phyloP scores from a whole-genome alignment of 2,888 invertebrate genomes.

The Trimorus sp. region DNA sequence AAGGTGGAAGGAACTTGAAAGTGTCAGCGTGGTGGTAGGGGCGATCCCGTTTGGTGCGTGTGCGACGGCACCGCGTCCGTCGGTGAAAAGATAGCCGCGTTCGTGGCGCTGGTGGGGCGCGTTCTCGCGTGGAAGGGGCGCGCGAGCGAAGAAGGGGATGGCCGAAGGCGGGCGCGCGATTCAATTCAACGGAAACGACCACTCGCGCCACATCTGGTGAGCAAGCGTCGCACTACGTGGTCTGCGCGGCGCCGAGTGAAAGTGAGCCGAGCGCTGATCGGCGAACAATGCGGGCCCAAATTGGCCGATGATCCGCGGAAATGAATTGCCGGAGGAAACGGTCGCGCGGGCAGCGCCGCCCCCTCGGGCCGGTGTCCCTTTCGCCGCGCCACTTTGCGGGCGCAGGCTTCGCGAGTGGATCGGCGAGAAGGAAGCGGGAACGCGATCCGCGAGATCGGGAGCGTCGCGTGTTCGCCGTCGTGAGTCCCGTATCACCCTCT shows the following conservation, averaged over 20 bases:
- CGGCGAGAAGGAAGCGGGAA: constrained; percentile 64
- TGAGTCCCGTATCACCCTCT: constrained; percentile 71
- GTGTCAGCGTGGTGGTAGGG: constrained; percentile 69
- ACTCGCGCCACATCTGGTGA: constrained; percentile 79
- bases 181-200: constrained; percentile 79
- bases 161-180: constrained; percentile 80
- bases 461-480: constrained; percentile 21
- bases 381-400: no score
- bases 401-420: constrained; percentile 10
- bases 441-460: constrained; percentile 51
- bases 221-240: constrained; percentile 73
- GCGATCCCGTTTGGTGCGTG: constrained; percentile 68
- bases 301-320: not conserved
- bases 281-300: constrained; percentile 17
- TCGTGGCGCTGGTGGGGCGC: constrained; percentile 70
- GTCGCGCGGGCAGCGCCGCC: no score
- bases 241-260: not conserved
- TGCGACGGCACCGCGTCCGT: constrained; percentile 70
- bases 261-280: constrained; percentile 35
- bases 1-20: constrained; percentile 69
- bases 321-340: no score
- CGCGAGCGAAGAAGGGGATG: constrained; percentile 73
- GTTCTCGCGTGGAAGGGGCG: constrained; percentile 70
- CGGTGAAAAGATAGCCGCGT: constrained; percentile 78
- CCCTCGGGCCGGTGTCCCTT: no score